Base-by-base conservation (phyloP, 2,888 invertebrate genomes). In the Caenorhabditis doughertyi region DNA sequence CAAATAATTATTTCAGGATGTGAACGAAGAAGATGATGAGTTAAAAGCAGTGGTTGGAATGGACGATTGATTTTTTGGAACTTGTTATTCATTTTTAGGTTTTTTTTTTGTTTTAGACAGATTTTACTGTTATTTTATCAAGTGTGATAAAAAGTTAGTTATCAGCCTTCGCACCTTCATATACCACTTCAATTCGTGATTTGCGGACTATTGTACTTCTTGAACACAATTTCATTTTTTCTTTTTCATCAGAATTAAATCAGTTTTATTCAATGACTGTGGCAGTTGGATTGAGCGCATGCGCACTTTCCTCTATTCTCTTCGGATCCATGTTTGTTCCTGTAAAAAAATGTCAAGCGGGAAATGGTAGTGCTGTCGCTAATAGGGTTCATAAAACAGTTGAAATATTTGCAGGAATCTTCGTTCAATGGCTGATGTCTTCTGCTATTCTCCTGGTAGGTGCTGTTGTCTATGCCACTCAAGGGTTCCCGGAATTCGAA, bases 341-440 rank as follows among this genome's bases (percentile, higher is more conserved):
- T 11, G 91, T 93, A 5, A 93, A 93, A 84, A 92, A 92, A 65
- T 92, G 91, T 88, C 91, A 92, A 74, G 92, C 92, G 8, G 93
- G 93, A 71, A 92, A 93, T 79, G 88, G 88, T 88, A 27, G n/a
- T n/a, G n/a, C n/a, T n/a, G n/a, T n/a, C n/a, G n/a, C n/a, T n/a
- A n/a, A n/a, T n/a, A n/a, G 8, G 3, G 9, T 68, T 49, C 9
- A 7, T 23, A 29, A 51, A 65, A 4, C 11, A 44, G n/a, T 44
- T 44, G 9, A 35, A 13, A n/a, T n/a, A n/a, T 0, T 47, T 64
- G 3, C 87, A 93, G 93, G 93, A 23, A 90, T 93, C 87, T 93
- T 93, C 87, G 93, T 93, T 85, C 93, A 93, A 88, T 93, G 93
- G 92, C 84, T 93, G 16, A 88, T 93, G 84, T 92, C 93, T 77